phyloP scores from a whole-genome alignment of 2,888 invertebrate genomes.

The Creontiades dilutus region DNA sequence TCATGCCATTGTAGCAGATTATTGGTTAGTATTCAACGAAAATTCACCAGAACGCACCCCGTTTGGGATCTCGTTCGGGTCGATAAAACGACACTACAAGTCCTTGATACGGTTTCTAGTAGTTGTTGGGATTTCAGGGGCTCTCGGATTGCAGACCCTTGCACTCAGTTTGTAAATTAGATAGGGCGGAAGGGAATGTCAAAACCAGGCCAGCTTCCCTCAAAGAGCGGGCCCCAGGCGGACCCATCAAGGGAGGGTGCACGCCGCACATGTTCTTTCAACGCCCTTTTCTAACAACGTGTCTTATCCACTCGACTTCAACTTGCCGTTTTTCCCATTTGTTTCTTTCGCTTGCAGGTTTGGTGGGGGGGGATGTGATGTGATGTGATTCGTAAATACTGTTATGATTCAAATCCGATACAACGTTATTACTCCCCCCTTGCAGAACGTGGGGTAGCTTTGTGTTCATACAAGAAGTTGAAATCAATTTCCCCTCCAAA shows the following conservation, averaged over 20 bases:
- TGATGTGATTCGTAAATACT: constrained; percentile 14
- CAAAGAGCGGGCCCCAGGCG: constrained; percentile 34
- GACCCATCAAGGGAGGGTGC: constrained; percentile 40
- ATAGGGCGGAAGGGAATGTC: constrained; percentile 71
- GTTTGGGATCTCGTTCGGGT: neutral
- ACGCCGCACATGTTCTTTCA: constrained; percentile 61
- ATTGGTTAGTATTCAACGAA: too few species aligned
- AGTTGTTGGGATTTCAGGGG: constrained; percentile 34
- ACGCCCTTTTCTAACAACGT: constrained; percentile 67
- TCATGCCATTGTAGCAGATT: too few species aligned
- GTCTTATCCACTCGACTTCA: constrained; percentile 67
- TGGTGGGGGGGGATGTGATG: neutral
- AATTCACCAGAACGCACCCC: too few species aligned
- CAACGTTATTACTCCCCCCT: too few species aligned
- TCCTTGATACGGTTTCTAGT: neutral
- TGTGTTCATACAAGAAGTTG: too few species aligned
- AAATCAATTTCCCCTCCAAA: too few species aligned
- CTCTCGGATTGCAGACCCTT: constrained; percentile 52
- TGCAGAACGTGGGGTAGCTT: too few species aligned
- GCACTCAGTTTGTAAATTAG: constrained; percentile 71
- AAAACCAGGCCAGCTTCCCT: constrained; percentile 61
- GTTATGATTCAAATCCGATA: neutral
- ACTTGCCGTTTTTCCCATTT: constrained; percentile 34
- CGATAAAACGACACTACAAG: neutral
- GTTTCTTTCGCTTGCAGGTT: constrained; percentile 33